Evolutionary conservation across 2,113 vertebrate species (phyloP).

Genomic region (Stigmatopora argus): DNA sequence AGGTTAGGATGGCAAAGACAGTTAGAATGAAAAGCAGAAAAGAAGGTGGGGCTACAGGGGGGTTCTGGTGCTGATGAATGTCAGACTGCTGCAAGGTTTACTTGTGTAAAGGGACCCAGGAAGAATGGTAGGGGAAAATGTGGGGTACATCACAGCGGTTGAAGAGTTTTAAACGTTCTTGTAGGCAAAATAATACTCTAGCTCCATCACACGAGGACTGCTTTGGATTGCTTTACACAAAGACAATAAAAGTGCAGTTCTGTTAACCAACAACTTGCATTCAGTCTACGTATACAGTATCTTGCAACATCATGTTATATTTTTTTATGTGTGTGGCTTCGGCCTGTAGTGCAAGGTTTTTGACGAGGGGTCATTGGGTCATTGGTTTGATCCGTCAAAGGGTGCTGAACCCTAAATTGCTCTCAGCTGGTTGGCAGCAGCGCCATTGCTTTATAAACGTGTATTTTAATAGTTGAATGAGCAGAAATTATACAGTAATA

Average conservation of each 20-base stretch:
- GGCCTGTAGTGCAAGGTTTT: too few species aligned
- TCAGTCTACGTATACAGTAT: background rate
- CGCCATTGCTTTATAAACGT: too few species aligned
- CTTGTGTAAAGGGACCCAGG: conserved; percentile 31
- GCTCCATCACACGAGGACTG: background rate
- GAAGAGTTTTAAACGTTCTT: background rate
- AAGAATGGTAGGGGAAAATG: conserved; percentile 46
- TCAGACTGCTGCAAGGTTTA: conserved; percentile 11
- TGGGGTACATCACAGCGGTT: conserved; percentile 18
- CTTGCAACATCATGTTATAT: too few species aligned
- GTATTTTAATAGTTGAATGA: too few species aligned
- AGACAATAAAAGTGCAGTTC: background rate
- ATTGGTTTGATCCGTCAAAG: too few species aligned
- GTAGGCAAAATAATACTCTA: background rate
- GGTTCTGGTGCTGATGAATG: conserved; percentile 6
- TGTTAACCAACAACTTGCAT: background rate
- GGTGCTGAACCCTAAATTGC: too few species aligned
- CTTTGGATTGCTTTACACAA: background rate
- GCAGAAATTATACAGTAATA: too few species aligned
- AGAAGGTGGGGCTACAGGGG: background rate
- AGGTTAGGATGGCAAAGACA: conserved; percentile 11
- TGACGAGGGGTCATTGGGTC: too few species aligned
- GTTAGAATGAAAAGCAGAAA: conserved; percentile 1
- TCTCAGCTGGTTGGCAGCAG: too few species aligned
- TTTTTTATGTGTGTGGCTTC: too few species aligned